These are phyloP conservation scores for Ophioderma brevispina DNA, from an alignment of 35 echinoderm and acorn worm species.

Conservation along the genomic window DNA sequence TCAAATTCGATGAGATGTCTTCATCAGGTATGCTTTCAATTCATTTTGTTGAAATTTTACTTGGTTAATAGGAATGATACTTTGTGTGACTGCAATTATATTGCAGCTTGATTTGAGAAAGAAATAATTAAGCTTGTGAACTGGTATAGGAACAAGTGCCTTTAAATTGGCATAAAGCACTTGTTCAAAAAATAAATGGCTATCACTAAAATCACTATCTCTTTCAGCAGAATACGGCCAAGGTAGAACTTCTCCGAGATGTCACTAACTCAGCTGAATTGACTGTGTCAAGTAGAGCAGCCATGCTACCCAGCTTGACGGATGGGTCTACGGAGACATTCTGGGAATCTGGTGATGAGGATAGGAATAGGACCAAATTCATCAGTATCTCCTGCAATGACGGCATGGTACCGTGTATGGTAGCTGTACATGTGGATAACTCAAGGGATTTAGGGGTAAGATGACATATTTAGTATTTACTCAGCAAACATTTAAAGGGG, in stretches of 20 bases:
- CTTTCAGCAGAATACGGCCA: constrained; percentile 32
- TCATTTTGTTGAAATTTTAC: too few species aligned
- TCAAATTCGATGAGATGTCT: too few species aligned
- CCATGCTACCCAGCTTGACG: constrained; percentile 88
- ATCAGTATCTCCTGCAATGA: constrained; percentile 77
- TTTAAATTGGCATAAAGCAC: too few species aligned
- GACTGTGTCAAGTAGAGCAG: constrained; percentile 82
- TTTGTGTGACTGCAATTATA: too few species aligned
- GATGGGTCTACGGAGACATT: constrained; percentile 97
- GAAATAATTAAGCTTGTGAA: neutral
- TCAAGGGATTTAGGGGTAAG: constrained; percentile 91
- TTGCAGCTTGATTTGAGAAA: too few species aligned
- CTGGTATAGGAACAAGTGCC: neutral
- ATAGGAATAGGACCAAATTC: constrained; percentile 90
- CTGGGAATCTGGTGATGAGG: constrained; percentile 99
- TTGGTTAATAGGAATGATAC: neutral
- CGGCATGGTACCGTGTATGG: constrained; percentile 48
- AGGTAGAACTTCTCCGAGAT: constrained; percentile 70
- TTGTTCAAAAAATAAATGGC: too few species aligned
- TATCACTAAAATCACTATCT: too few species aligned
- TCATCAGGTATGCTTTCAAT: too few species aligned
- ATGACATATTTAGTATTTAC: neutral
- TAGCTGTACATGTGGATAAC: constrained; percentile 92
- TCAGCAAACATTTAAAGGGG: too few species aligned
- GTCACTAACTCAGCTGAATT: constrained; percentile 80